Conservation (phyloP, 1,140 invertebrate genomes). For the Apis mellifera region DNA sequence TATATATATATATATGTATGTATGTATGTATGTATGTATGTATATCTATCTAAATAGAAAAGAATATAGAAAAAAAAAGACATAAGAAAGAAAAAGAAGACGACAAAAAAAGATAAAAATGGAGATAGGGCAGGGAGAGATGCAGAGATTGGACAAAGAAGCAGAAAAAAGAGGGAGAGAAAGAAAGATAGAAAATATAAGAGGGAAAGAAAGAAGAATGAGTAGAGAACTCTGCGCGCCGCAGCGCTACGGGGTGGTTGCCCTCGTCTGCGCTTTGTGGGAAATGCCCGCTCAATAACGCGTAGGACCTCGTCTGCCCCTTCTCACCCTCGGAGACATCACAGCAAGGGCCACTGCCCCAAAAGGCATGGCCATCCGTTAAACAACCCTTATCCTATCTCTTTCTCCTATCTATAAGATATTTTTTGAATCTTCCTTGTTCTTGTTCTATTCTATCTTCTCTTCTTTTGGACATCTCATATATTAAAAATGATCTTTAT, state of each 20-base stretch:
- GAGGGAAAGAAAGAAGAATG: conserved; percentile 51
- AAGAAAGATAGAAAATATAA: conserved; percentile 43
- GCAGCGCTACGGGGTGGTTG: conserved; percentile 78
- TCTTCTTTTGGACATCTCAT: conserved; percentile 25
- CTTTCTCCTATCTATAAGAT: conserved; percentile 42
- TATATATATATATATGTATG: no score
- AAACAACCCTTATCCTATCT: conserved; percentile 59
- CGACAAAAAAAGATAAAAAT: conserved; percentile 26
- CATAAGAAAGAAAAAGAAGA: conserved; percentile 11
- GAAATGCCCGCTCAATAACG: conserved; percentile 80
- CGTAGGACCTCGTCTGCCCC: conserved; percentile 71
- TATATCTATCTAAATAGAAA: not conserved
- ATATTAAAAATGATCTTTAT: conserved; percentile 43
- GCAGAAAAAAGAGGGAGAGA: conserved; percentile 30
- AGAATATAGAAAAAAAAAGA: conserved; percentile 12
- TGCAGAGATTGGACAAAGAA: conserved; percentile 44
- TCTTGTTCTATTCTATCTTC: conserved; percentile 19
- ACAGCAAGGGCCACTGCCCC: conserved; percentile 69
- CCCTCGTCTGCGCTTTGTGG: conserved; percentile 80
- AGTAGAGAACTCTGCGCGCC: conserved; percentile 67
- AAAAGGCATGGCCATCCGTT: conserved; percentile 63
- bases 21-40: not conserved
- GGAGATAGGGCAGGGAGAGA: conserved; percentile 4
- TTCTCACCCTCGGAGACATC: conserved; percentile 61
- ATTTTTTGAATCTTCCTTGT: conserved; percentile 19